phyloP scores from a whole-genome alignment of 2,888 invertebrate genomes.

The Furcula furcula region DNA sequence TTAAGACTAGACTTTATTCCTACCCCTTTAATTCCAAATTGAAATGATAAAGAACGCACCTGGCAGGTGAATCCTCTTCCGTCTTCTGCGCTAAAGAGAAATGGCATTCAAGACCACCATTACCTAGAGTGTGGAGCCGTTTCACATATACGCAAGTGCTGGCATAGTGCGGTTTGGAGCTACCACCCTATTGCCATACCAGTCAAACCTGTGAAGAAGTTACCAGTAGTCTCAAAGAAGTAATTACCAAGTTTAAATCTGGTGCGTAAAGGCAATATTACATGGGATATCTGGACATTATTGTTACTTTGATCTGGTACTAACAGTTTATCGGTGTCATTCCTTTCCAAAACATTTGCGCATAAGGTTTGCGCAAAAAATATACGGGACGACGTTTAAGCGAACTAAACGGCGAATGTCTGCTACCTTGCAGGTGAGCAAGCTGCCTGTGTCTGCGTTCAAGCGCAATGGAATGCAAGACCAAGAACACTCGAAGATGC shows the following conservation, averaged over 20 bases:
- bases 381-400: too few relatives aligned
- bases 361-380: too few relatives aligned
- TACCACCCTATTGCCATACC: conserved; percentile 49
- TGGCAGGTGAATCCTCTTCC: conserved; percentile 64
- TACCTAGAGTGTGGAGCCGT: conserved; percentile 62
- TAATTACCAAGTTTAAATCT: conserved; percentile 26
- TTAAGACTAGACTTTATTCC: neutral
- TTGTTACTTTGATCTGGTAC: too few relatives aligned
- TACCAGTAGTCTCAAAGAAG: conserved; percentile 48
- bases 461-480: conserved; percentile 77
- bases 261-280: conserved; percentile 58
- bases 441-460: conserved; percentile 67
- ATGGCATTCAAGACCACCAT: conserved; percentile 70
- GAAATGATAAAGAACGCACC: conserved; percentile 24
- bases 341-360: too few relatives aligned
- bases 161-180: conserved; percentile 52
- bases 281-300: too few relatives aligned
- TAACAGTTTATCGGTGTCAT: too few relatives aligned
- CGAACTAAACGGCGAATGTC: conserved; percentile 48
- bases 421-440: conserved; percentile 69
- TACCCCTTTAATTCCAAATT: neutral
- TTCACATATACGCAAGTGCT: conserved; percentile 63
- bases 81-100: conserved; percentile 65
- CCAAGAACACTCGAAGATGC: conserved; percentile 63
- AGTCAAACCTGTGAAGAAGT: conserved; percentile 64